Evolutionary conservation across 2,797 vertebrate species (phyloP), one percentile per base, ranked within the genome.

Genomic region (Orestias chungarensis): DNA sequence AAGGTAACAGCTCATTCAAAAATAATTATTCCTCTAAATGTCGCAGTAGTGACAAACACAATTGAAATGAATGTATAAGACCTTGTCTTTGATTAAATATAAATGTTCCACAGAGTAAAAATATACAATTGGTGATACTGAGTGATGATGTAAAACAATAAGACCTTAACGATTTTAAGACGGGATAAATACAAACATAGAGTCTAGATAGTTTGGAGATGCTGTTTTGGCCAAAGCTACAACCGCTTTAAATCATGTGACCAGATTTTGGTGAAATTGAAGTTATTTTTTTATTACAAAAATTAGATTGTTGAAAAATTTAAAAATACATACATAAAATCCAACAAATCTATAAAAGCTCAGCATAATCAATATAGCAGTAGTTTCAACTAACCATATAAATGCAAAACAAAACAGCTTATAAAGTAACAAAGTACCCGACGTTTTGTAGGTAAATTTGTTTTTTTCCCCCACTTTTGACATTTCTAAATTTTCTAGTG

Each of bases 21-120:
- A 90, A 88, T 86, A 87, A 92, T 87, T 83, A 79, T 83, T 78
- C 74, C 7, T 50, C 57, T 78, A 87, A 91, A 91, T 91, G 86
- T 91, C 88, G 81, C 81, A 59, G 83, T 68, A 72, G 81, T 82
- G 46, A 49, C 81, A 69, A 52, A 25, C n/a, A 12, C 49, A 52
- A 27, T 27, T 14, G 71, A 84, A 87, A 72, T 68, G 81, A 80
- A 77, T 82, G 83, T 52, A 65, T 49, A 73, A 79, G 79, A 89
- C 82, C 87, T 84, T 43, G 65, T 76, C 68, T 73, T 74, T 55
- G 14, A 62, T 82, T 86, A 74, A 82, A 81, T 78, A 78, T 70
- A 77, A 84, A 86, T 86, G 86, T 79, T 73, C 64, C 46, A 4
- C 69, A 42, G 44, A 47, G 72, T 57, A 70, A 71, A 76, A 78